Evolutionary conservation across 2,113 vertebrate species (phyloP), one percentile per base, ranked within the genome.

Genomic region (Eulemur rufifrons): DNA sequence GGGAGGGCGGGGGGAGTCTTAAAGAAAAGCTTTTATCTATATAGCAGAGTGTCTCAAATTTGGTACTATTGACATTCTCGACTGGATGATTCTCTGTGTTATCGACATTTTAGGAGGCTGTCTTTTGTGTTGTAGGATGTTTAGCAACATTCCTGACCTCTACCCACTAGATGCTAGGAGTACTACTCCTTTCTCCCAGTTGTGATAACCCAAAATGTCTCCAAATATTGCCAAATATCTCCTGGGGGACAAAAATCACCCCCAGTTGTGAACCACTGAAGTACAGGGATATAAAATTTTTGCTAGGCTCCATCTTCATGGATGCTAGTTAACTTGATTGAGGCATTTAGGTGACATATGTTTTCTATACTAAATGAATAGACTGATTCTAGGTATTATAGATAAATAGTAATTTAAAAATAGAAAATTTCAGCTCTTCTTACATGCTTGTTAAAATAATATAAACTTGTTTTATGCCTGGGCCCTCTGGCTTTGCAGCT

Each of bases 331-430:
- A 42, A 84, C 17, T 89, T 69, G 82, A 94, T 77, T 54, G 81
- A 50, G n/a, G 6, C 45, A 54, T 83, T 95, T 52, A 80, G 71
- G 37, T 29, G 32, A 20, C 7, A 12, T 94, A 82, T 8, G 84
- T 95, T 89, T 87, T 89, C 21, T 77, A 61, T 80, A 34, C 2
- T 95, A 69, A 50, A 39, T 74, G 82, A 76, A 92, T 82, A 97
- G 32, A 14, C 14, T 84, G 34, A 61, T 83, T 95, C 8, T 64
- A 92, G 80, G 23, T 77, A 54, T 47, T 69, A 82, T 76, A 81
- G 82, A 89, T 92, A 84, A 93, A 54, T 86, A 78, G 61, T 54
- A 88, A 89, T 66, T 89, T 90, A 47, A 96, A 68, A 76, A 63
- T 54, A 87, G n/a, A 77, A 61, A 52, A 63, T 77, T 37, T 74